phyloP scores from a whole-genome alignment of 2,888 invertebrate species.

The Drosophila robusta region DNA sequence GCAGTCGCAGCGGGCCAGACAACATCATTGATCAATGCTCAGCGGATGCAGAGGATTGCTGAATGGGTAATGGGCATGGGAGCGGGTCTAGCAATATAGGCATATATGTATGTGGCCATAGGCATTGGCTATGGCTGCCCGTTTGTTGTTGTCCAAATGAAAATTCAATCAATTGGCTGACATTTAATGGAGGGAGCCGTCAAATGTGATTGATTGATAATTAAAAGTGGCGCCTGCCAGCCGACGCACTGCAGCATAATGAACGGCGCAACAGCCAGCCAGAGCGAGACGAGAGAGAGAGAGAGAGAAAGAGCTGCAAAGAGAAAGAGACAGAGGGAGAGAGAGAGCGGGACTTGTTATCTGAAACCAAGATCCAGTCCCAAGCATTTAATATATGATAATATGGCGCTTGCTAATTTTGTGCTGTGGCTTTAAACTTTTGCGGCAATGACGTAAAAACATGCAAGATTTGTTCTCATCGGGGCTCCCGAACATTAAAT shows the following conservation, averaged over 20 bases:
- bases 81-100: neutral
- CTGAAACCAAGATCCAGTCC: neutral
- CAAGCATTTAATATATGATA: conserved; percentile 63
- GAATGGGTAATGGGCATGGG: neutral
- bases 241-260: conserved; percentile 70
- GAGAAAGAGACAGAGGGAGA: neutral
- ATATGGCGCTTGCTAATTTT: conserved; percentile 73
- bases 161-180: conserved; percentile 75
- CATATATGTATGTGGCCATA: neutral
- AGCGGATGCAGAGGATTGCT: conserved; percentile 26
- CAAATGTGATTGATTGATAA: conserved; percentile 80
- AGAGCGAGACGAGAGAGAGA: no score
- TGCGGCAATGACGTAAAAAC: conserved; percentile 55
- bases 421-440: conserved; percentile 61
- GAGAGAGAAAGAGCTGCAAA: neutral
- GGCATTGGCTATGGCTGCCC: conserved; percentile 8
- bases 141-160: conserved; percentile 48
- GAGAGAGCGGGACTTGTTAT: neutral
- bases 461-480: neutral
- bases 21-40: conserved; percentile 53
- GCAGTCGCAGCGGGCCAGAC: conserved; percentile 29
- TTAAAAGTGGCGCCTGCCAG: conserved; percentile 75
- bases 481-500: no score
- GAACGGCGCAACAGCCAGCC: conserved; percentile 19
- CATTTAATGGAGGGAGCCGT: conserved; percentile 77